These are phyloP conservation scores for Zosterops japonicus DNA, from an alignment of 2,113 vertebrate species.

Conservation along the genomic window DNA sequence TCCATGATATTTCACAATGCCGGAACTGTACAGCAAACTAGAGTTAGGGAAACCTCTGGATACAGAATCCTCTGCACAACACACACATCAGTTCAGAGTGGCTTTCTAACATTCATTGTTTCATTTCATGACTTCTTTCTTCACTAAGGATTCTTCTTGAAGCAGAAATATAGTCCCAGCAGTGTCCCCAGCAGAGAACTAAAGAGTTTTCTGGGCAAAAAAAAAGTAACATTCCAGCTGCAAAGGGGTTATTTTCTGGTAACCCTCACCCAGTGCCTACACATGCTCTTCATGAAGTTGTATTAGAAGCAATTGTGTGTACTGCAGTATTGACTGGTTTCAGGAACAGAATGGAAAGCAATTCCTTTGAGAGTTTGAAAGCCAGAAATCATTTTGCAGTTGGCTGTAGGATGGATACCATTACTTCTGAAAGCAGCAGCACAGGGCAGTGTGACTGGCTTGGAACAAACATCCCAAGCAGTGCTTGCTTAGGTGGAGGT, in stretches of 20 bases:
- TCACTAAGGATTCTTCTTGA: not conserved
- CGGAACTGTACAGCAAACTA: not conserved
- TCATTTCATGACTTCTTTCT: not conserved
- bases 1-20: not conserved
- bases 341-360: not conserved
- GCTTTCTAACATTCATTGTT: not conserved
- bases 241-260: not conserved
- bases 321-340: not conserved
- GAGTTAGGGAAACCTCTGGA: not conserved
- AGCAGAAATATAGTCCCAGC: not conserved
- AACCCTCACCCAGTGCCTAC: not conserved
- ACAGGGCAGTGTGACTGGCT: not conserved
- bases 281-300: not conserved
- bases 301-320: not conserved
- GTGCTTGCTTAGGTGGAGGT: not conserved
- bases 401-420: not conserved
- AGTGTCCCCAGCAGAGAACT: not conserved
- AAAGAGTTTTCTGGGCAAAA: not conserved
- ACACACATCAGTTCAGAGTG: not conserved
- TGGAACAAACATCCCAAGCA: not conserved
- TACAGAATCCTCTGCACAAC: not conserved
- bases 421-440: not conserved
- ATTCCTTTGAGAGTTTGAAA: not conserved
- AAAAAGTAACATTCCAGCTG: not conserved
- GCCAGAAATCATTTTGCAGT: not conserved